A percentile compares a stretch with the other conserved stretches of the same genome.
phyloP scores from a whole-genome alignment of 1,140 invertebrate species.

The Trichomalopsis sarcophagae region DNA sequence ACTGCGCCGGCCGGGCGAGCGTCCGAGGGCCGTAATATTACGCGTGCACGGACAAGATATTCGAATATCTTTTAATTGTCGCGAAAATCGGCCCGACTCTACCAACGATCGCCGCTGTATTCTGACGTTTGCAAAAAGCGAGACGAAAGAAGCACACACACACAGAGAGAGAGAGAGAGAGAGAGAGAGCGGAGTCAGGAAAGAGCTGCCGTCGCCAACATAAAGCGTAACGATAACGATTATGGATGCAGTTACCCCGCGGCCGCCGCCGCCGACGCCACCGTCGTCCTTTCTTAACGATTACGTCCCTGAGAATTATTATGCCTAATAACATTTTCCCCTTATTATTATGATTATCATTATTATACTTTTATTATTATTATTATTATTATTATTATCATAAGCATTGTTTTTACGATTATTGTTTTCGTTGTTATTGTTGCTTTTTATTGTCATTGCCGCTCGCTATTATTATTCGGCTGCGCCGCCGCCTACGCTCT shows the following conservation, averaged over 20 bases:
- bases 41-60: constrained; percentile 11
- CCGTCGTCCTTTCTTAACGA: constrained; percentile 74
- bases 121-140: constrained; percentile 14
- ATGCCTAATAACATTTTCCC: constrained; percentile 73
- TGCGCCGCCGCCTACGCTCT: background rate
- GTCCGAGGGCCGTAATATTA: background rate
- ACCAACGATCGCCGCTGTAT: background rate
- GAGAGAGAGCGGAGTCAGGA: constrained; percentile 58
- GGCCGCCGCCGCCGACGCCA: constrained; percentile 58
- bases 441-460: constrained; percentile 59
- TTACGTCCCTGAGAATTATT: constrained; percentile 75
- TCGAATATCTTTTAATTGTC: constrained; percentile 28
- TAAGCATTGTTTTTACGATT: constrained; percentile 59
- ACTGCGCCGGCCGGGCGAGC: constrained; percentile 17
- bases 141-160: constrained; percentile 13
- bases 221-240: constrained; percentile 76
- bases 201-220: constrained; percentile 66
- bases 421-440: constrained; percentile 63
- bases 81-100: background rate
- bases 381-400: constrained; percentile 58
- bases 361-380: constrained; percentile 37
- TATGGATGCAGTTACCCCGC: constrained; percentile 73
- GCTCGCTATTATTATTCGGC: constrained; percentile 50
- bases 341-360: constrained; percentile 71
- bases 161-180: constrained; percentile 49